Evolutionary conservation across 2,797 vertebrate species (phyloP), one percentile per base, ranked within the genome.

Genomic region (Gymnoscopelus microlampas): DNA sequence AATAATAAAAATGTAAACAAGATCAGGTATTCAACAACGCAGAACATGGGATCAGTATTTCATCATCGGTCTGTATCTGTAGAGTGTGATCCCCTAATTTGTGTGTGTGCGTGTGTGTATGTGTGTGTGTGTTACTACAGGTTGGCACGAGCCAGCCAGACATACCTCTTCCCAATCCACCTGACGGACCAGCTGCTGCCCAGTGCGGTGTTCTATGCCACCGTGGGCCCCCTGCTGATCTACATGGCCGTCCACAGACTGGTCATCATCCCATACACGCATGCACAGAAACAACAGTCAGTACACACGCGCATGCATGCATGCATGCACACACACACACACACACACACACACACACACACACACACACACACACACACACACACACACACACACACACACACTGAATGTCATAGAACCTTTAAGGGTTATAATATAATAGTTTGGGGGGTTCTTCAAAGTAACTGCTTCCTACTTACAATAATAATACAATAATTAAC

Each of bases 151-250:
- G 96, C 98, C 78, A 99, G 95, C 90, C 98, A 99, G 91, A 99
- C 96, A 0, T 99, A 98, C 92, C 96, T 99, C 92, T 98, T 99
- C 88, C 97, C 98, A 7, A 87, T 99, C 53, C 98, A 99, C 85
- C 86, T 99, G 83, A 99, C 98, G 2, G 97, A 98, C 63, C 97
- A 99, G 93, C 93, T 99, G 54, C 93, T 99, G 59, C 98, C 98
- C 81, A 98, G 96, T 0, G 98, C 97, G 0, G 92, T 98, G 50
- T 99, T 99, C 94, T 99, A 99, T 0, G 97, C 98, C 91, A 99
- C 97, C 0, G 94, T 91, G 49, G 96, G 96, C 60, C 98, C 98
- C 0, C 90, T 99, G 0, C 93, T 97, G 49, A 8, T 95, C 82
- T 99, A 97, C 87, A 90, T 98, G 0, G 96, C 94, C 48, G 84